Conservation (phyloP, 2,888 invertebrate genomes). For the Hirudinaria manillensis region DNA sequence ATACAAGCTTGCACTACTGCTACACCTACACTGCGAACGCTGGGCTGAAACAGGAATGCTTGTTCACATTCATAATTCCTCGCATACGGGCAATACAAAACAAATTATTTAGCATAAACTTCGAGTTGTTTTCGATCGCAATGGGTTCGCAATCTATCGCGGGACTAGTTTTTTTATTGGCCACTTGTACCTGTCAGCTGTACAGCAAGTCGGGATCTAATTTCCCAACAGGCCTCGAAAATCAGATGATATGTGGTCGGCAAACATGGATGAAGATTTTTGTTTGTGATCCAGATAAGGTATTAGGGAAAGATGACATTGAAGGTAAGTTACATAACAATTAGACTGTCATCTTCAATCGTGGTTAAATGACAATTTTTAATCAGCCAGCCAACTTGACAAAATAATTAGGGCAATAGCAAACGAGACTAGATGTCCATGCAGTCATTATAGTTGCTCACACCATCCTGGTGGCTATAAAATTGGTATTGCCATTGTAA, state of each 20-base stretch:
- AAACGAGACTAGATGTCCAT: slow-evolving; percentile 29
- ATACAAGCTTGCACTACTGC: too few species aligned
- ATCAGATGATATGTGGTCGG: too few species aligned
- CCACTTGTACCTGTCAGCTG: not conserved
- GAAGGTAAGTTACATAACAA: slow-evolving; percentile 27
- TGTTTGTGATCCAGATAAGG: slow-evolving; percentile 33
- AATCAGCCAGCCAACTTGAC: slow-evolving; percentile 30
- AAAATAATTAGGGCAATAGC: slow-evolving; percentile 24
- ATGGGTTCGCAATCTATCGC: too few species aligned
- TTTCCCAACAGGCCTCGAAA: too few species aligned
- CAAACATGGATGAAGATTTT: slow-evolving; percentile 13
- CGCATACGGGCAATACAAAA: too few species aligned
- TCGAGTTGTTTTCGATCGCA: too few species aligned
- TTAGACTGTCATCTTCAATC: not conserved
- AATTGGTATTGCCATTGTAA: slow-evolving; percentile 27
- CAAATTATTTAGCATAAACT: too few species aligned
- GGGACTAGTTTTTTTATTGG: not conserved
- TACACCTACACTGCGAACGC: too few species aligned
- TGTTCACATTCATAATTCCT: slow-evolving; percentile 1
- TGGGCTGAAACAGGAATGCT: not conserved
- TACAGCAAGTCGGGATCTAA: not conserved
- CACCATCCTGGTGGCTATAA: slow-evolving; percentile 31
- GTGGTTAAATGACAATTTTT: not conserved
- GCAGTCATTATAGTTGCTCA: slow-evolving; percentile 28
- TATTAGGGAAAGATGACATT: slow-evolving; percentile 23